phyloP scores from a whole-genome alignment of 2,797 vertebrate species.

The Falco rusticolus region DNA sequence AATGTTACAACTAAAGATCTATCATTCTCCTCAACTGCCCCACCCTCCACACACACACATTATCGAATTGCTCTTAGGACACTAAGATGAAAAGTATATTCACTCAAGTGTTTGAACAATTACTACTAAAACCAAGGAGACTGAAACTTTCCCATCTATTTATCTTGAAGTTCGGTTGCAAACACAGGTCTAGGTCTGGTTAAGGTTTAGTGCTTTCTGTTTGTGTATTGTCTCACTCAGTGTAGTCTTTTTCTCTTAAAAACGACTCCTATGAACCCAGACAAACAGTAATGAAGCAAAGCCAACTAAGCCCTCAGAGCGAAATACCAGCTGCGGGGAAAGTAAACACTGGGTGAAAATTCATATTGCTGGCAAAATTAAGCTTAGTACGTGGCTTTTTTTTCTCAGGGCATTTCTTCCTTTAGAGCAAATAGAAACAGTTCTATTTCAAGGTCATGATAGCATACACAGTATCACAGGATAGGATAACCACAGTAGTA shows the following conservation, averaged over 20 bases:
- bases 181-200: not conserved
- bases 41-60: accelerated
- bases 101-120: not conserved
- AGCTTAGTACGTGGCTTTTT: not conserved
- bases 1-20: not conserved
- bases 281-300: not conserved
- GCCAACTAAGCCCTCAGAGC: not conserved
- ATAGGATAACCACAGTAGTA: not conserved
- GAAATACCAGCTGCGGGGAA: not conserved
- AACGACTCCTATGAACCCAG: not conserved
- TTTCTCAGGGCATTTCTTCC: not conserved
- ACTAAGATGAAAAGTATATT: not conserved
- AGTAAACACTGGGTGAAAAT: not conserved
- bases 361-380: not conserved
- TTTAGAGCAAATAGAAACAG: not conserved
- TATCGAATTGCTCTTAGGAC: not conserved
- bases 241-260: not conserved
- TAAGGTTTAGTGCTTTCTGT: not conserved
- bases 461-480: not conserved
- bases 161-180: not conserved
- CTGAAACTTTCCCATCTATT: not conserved
- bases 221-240: not conserved
- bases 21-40: not conserved
- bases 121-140: not conserved
- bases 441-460: not conserved